phyloP scores from a whole-genome alignment of 2,797 vertebrate species.

The Prunella strophiata region DNA sequence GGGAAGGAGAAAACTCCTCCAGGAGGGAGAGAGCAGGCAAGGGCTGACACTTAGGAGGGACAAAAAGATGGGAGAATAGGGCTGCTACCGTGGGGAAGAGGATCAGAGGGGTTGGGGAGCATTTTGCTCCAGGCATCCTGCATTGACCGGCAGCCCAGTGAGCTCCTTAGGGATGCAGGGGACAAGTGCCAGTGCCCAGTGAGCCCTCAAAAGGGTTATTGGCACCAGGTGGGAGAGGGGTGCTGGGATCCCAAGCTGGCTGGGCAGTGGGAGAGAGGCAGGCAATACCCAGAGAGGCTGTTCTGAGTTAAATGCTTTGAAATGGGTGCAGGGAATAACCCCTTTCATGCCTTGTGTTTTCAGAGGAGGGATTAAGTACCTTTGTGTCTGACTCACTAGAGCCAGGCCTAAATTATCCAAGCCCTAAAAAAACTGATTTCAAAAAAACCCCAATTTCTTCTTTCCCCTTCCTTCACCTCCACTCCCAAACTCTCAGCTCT shows the following conservation, averaged over 20 bases:
- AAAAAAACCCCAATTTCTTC: neutral
- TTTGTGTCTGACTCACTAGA: neutral
- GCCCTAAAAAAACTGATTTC: neutral
- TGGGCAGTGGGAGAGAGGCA: neutral
- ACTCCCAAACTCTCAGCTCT: neutral
- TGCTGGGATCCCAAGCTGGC: neutral
- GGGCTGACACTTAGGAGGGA: neutral
- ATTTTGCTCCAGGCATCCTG: neutral
- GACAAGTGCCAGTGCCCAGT: rapidly evolving
- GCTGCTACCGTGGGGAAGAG: rapidly evolving
- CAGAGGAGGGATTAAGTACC: neutral
- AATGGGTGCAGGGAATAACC: neutral
- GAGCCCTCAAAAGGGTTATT: rapidly evolving
- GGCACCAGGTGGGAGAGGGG: neutral
- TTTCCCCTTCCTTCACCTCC: neutral
- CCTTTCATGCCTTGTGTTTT: neutral
- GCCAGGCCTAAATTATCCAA: neutral
- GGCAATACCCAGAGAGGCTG: neutral
- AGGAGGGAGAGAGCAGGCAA: conserved; percentile 25
- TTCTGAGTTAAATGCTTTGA: neutral
- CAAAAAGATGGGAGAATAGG: neutral
- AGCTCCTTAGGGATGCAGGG: neutral
- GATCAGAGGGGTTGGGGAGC: neutral
- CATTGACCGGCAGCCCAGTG: rapidly evolving
- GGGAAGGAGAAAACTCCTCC: conserved; percentile 56